A percentile compares a stretch with the other conserved stretches of the same genome.
These are phyloP conservation scores for Phainopepla nitens DNA, from an alignment of 2,113 vertebrate genomes.

Conservation along the genomic window DNA sequence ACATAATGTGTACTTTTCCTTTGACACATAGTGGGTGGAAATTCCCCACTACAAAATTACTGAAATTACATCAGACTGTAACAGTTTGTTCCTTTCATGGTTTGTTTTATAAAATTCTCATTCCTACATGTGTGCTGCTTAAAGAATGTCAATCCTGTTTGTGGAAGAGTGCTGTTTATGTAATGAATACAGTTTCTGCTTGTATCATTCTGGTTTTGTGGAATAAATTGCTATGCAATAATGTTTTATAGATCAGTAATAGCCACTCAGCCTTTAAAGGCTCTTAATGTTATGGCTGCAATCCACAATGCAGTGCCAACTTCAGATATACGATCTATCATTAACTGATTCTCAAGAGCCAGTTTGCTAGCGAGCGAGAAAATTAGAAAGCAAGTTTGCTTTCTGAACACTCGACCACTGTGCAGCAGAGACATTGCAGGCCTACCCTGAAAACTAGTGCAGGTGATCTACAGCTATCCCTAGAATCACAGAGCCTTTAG, in stretches of 20 bases:
- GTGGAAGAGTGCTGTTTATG: neutral
- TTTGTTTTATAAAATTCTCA: constrained; percentile 18
- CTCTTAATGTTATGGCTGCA: neutral
- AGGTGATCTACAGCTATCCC: neutral
- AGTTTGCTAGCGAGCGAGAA: neutral
- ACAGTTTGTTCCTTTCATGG: constrained; percentile 49
- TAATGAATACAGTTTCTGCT: constrained; percentile 13
- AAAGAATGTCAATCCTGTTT: constrained; percentile 21
- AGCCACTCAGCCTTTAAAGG: constrained; percentile 24
- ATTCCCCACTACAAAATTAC: constrained; percentile 40
- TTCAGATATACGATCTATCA: neutral
- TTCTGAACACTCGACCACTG: neutral
- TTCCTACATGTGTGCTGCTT: constrained; percentile 7
- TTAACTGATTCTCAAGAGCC: constrained; percentile 4
- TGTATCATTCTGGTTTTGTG: neutral
- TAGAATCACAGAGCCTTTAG: neutral
- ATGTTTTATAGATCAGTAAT: constrained; percentile 43
- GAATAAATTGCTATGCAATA: constrained; percentile 28
- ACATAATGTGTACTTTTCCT: constrained; percentile 14
- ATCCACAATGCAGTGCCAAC: neutral
- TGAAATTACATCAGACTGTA: constrained; percentile 3
- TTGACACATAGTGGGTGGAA: constrained; percentile 37
- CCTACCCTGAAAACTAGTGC: neutral
- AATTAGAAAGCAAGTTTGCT: neutral
- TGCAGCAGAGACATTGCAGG: neutral